Percentiles rank a stretch among this genome's conserved stretches.
These are phyloP conservation scores for Ochotona curzoniae DNA, from an alignment of 2,113 vertebrate genomes.

Conservation along the genomic window DNA sequence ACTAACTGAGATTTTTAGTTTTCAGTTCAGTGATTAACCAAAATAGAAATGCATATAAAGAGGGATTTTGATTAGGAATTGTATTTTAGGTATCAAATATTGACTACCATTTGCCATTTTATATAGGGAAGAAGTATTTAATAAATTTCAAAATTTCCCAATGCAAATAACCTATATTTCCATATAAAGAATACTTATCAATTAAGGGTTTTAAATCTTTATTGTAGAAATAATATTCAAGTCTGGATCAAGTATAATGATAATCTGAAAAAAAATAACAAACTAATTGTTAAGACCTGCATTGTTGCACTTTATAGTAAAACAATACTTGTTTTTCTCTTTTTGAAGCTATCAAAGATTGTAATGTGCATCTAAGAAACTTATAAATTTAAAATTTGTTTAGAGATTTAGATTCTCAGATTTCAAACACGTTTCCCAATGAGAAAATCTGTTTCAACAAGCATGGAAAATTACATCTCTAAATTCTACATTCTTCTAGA, in stretches of 20 bases:
- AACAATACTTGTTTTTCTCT: not conserved
- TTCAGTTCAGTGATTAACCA: not conserved
- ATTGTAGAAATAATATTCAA: constrained; percentile 30
- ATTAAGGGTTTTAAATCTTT: not conserved
- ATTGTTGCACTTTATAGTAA: not conserved
- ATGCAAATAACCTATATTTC: not conserved
- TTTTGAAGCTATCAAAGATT: not conserved
- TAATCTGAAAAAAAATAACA: constrained; percentile 14
- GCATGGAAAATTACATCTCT: constrained; percentile 62
- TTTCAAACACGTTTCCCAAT: constrained; percentile 63
- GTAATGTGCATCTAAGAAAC: constrained; percentile 33
- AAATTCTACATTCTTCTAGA: constrained; percentile 63
- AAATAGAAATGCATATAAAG: not conserved
- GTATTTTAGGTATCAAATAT: not conserved
- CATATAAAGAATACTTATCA: not conserved
- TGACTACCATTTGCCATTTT: not conserved
- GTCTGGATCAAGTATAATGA: constrained; percentile 10
- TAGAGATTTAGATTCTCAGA: constrained; percentile 53
- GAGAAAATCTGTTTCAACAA: constrained; percentile 65
- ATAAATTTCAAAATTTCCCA: not conserved
- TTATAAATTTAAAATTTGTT: constrained; percentile 55
- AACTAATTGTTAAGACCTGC: not conserved
- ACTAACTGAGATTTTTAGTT: not conserved
- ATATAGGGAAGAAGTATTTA: not conserved
- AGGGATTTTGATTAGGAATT: not conserved